A percentile compares a stretch with the other conserved stretches of the same genome.
Conservation (phyloP, 2,113 vertebrate species). For the Phaethornis superciliosus region DNA sequence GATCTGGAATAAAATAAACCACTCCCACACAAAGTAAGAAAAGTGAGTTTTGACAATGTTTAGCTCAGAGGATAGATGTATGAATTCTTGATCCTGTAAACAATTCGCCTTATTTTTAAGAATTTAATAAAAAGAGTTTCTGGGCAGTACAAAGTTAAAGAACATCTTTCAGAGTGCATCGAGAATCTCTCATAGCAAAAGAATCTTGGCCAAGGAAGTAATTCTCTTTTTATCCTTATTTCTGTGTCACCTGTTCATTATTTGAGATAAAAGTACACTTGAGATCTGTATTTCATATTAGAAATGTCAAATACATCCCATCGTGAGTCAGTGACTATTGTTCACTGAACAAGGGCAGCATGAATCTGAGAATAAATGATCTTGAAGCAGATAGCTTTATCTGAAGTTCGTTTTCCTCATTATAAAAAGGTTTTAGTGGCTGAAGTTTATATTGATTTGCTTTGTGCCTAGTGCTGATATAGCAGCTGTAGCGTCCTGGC, state of each 20-base stretch:
- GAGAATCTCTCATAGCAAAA: neutral
- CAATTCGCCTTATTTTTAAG: neutral
- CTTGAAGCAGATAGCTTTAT: neutral
- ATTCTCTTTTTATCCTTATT: neutral
- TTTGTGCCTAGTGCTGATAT: neutral
- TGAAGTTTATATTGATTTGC: slow-evolving; percentile 4
- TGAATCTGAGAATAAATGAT: neutral
- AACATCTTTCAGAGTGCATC: neutral
- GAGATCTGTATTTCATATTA: neutral
- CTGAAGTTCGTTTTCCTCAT: neutral
- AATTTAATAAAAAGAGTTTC: neutral
- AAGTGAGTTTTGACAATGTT: neutral
- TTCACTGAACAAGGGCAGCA: neutral
- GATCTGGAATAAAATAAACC: neutral
- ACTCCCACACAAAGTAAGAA: neutral
- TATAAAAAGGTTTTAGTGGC: neutral
- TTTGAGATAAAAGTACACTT: neutral
- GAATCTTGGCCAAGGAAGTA: neutral
- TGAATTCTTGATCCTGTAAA: neutral
- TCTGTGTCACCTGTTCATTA: neutral
- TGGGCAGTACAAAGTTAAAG: neutral
- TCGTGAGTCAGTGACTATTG: neutral
- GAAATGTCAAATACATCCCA: neutral
- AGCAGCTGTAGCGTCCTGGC: neutral
- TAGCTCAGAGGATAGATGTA: neutral